Evolutionary conservation across 2,888 invertebrate genomes (phyloP).

Genomic region (Athripsodes cinereus): DNA sequence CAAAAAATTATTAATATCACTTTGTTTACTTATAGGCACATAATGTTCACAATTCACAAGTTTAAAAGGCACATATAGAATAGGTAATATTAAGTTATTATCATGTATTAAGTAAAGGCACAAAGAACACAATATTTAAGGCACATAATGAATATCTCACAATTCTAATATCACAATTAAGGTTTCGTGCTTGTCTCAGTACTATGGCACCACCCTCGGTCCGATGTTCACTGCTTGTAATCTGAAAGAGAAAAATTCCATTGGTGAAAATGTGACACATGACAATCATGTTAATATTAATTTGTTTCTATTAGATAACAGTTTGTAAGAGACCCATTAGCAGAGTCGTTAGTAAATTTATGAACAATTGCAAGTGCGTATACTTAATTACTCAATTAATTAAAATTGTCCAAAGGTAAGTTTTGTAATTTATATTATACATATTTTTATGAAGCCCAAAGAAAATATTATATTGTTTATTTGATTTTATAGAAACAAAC

Average conservation of each 20-base stretch:
- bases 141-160: not conserved
- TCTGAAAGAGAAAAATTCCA: not conserved
- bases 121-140: not conserved
- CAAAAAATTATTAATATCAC: not conserved
- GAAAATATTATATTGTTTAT: no score
- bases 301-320: no score
- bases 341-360: no score
- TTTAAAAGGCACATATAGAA: not conserved
- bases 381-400: no score
- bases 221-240: not conserved
- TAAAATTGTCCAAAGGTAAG: no score
- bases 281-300: no score
- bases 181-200: not conserved
- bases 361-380: no score
- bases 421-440: no score
- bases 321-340: no score
- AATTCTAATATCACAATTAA: not conserved
- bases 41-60: not conserved
- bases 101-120: not conserved
- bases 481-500: no score
- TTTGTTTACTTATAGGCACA: not conserved
- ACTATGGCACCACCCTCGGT: not conserved
- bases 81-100: not conserved
- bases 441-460: no score
- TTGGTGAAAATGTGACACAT: not conserved